Percentiles rank a stretch among this genome's conserved stretches.
phyloP scores from a whole-genome alignment of 37 sponge, comb jelly and placozoan species.

The Bolinopsis microptera region DNA sequence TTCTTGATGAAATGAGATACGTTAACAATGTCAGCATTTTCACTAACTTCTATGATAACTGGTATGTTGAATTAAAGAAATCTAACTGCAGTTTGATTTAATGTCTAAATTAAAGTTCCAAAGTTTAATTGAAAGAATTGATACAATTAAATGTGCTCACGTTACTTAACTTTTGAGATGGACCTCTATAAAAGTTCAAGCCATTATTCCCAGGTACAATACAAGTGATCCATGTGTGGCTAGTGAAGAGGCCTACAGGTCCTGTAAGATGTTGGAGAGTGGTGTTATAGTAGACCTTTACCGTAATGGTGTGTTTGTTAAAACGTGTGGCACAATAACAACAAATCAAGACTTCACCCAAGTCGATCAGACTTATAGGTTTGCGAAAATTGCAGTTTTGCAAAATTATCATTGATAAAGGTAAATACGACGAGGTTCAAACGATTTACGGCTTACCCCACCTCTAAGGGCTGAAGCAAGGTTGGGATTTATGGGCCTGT shows the following conservation, averaged over 20 bases:
- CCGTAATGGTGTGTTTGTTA: not conserved
- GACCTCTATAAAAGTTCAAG: no score
- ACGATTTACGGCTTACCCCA: no score
- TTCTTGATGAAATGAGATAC: not conserved
- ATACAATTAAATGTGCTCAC: no score
- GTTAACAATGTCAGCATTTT: not conserved
- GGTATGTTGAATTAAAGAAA: no score
- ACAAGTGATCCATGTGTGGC: not conserved
- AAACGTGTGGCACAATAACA: not conserved
- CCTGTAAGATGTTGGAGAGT: not conserved
- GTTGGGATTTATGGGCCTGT: no score
- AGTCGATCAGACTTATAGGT: not conserved
- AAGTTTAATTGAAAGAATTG: no score
- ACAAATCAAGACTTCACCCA: not conserved
- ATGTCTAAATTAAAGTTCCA: no score
- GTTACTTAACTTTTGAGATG: no score
- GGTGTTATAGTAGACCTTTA: not conserved
- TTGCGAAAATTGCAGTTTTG: not conserved
- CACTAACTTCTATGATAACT: not conserved
- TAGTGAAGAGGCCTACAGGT: not conserved
- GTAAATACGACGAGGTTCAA: no score
- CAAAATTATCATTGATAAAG: no score
- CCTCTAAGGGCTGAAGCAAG: no score
- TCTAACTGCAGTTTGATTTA: no score
- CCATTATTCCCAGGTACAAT: not conserved